Evolutionary conservation across 2,888 invertebrate genomes (phyloP), one percentile per base, ranked within the genome.

Genomic region (Ryuthela nishihirai): DNA sequence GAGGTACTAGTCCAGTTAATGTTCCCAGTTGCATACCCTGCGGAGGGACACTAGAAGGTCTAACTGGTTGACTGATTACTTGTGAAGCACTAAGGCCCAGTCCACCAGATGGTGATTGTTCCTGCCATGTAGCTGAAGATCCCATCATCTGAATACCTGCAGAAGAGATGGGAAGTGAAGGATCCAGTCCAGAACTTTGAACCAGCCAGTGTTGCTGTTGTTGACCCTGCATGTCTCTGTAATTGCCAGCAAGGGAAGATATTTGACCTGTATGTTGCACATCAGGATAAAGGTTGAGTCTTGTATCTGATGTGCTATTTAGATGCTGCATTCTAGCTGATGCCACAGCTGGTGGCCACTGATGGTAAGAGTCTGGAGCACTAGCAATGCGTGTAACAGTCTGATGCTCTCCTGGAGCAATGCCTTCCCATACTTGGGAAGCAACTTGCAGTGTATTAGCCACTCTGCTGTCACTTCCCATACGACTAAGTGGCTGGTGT

Each of bases 371-470:
- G 68, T 82, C 83, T 0, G 85, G 85, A 0, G 85, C 86, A 1
- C 87, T 87, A 1, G 85, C 85, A 38, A 86, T 87, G 45, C 87
- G 78, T 3, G 83, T 82, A 10, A 85, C 85, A 65, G 82, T 79
- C 68, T 82, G 76, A 67, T 81, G 81, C 50, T 50, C 46, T 12
- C 24, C 46, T 21, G 38, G 15, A 23, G 34, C 45, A 21, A 43
- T 12, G 24, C 35, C 49, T 21, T 53, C 55, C 64, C 52, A 49
- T 4, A 38, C 18, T n/a, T 50, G 41, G 12, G 47, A 43, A 24
- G 53, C 21, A 26, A 47, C 38, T 10, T 40, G 40, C 9, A 49
- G 23, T 9, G 48, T 43, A 44, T 34, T 39, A 23, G 55, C 34
- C 15, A 54, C 47, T 35, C 54, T 42, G 20, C 48, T 40, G 24